phyloP scores from a whole-genome alignment of 2,888 invertebrate species.

The Chaitophorus viminalis region DNA sequence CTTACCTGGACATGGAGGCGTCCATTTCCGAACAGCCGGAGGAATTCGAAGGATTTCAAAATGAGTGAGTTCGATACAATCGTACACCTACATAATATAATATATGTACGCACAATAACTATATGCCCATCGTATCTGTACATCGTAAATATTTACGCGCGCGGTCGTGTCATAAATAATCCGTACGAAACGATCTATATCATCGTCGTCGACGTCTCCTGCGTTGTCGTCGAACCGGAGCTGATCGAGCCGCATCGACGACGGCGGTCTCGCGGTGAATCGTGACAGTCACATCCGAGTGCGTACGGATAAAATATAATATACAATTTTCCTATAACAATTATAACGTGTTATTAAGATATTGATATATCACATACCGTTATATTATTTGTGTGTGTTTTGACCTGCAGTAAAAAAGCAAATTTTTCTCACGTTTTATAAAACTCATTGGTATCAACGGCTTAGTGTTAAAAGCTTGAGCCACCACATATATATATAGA shows the following conservation, averaged over 20 bases:
- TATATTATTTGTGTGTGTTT: background rate
- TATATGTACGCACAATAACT: background rate
- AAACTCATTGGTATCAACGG: no score
- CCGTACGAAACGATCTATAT: background rate
- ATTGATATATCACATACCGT: background rate
- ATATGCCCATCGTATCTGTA: background rate
- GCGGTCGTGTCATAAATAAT: background rate
- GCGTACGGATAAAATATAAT: background rate
- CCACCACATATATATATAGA: background rate
- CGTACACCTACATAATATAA: no score
- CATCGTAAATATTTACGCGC: background rate
- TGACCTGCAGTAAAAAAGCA: background rate
- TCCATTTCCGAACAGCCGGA: slow-evolving; percentile 97
- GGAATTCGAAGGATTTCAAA: slow-evolving; percentile 94
- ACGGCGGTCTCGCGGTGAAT: background rate
- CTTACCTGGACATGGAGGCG: slow-evolving; percentile 96
- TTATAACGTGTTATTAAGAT: background rate
- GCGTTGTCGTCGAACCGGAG: background rate
- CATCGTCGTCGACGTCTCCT: background rate
- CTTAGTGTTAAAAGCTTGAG: no score
- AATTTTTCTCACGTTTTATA: background rate
- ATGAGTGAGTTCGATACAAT: slow-evolving; percentile 77
- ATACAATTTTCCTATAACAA: no score
- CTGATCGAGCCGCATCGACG: background rate
- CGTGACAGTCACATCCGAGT: slow-evolving; percentile 17